Evolutionary conservation across 2,797 vertebrate genomes (phyloP).

Genomic region (Bovichtus variegatus): DNA sequence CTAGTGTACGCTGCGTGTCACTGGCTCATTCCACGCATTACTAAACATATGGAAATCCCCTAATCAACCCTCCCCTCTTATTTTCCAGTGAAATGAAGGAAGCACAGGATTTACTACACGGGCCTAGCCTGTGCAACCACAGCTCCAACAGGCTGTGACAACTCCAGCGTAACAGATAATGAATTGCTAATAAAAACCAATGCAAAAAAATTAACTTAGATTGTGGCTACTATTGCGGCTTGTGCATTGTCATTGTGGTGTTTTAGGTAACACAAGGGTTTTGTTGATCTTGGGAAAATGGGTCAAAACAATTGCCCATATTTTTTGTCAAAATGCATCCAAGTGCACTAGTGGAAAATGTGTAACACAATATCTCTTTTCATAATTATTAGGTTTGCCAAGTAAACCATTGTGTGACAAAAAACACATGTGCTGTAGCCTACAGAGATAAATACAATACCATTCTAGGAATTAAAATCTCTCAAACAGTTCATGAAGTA

Average conservation of each 20-base stretch:
- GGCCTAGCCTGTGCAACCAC: slow-evolving; percentile 35
- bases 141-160: slow-evolving; percentile 18
- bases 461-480: background rate
- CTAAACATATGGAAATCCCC: slow-evolving; percentile 83
- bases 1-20: slow-evolving; percentile 57
- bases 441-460: background rate
- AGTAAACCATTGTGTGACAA: background rate
- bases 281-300: slow-evolving; percentile 21
- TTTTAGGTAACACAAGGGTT: background rate
- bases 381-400: background rate
- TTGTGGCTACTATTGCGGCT: background rate
- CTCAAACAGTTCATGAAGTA: background rate
- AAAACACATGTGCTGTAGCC: background rate
- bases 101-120: slow-evolving; percentile 45
- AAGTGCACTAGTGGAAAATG: background rate
- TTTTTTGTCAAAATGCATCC: background rate
- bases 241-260: background rate
- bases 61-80: slow-evolving; percentile 61
- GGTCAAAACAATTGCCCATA: background rate
- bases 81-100: slow-evolving; percentile 64
- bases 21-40: slow-evolving; percentile 78
- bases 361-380: slow-evolving; percentile 1
- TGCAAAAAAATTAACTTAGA: background rate
- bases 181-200: slow-evolving; percentile 13
- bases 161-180: slow-evolving; percentile 21